A percentile compares a stretch with the other conserved stretches of the same genome.
These are phyloP conservation scores for Catocala nupta DNA, from an alignment of 2,888 invertebrate genomes.

Conservation along the genomic window DNA sequence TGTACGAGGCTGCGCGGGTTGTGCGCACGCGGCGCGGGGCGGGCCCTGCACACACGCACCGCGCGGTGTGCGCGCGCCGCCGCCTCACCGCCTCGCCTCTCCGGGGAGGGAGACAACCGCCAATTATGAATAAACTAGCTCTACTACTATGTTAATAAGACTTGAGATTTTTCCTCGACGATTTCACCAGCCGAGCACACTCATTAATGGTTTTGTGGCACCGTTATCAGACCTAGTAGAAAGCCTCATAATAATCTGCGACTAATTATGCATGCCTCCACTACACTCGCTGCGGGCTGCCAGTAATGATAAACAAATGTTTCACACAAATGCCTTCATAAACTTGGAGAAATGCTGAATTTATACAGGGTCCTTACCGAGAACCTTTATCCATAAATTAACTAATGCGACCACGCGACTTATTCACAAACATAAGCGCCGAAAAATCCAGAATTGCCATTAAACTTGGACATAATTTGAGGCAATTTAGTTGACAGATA, in stretches of 20 bases:
- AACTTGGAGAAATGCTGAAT: slow-evolving; percentile 14
- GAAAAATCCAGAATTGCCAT: slow-evolving; percentile 10
- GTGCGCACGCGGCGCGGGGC: slow-evolving; percentile 62
- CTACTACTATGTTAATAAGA: slow-evolving; percentile 83
- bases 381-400: slow-evolving; percentile 16
- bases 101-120: slow-evolving; percentile 75
- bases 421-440: slow-evolving; percentile 13
- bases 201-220: slow-evolving; percentile 82
- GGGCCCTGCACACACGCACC: slow-evolving; percentile 63
- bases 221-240: slow-evolving; percentile 75
- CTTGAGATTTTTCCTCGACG: slow-evolving; percentile 82
- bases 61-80: slow-evolving; percentile 38
- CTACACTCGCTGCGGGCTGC: slow-evolving; percentile 24
- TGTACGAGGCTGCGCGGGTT: slow-evolving; percentile 50
- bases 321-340: neutral
- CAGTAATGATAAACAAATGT: slow-evolving; percentile 14
- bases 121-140: slow-evolving; percentile 86
- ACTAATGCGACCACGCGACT: slow-evolving; percentile 7
- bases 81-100: slow-evolving; percentile 65
- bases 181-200: slow-evolving; percentile 80
- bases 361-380: slow-evolving; percentile 7
- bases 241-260: slow-evolving; percentile 67
- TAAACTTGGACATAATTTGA: slow-evolving; percentile 17
- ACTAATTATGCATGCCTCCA: slow-evolving; percentile 46
- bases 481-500: slow-evolving; percentile 26